phyloP scores from a whole-genome alignment of 2,888 invertebrate genomes.

The Drosophila subsilvestris region DNA sequence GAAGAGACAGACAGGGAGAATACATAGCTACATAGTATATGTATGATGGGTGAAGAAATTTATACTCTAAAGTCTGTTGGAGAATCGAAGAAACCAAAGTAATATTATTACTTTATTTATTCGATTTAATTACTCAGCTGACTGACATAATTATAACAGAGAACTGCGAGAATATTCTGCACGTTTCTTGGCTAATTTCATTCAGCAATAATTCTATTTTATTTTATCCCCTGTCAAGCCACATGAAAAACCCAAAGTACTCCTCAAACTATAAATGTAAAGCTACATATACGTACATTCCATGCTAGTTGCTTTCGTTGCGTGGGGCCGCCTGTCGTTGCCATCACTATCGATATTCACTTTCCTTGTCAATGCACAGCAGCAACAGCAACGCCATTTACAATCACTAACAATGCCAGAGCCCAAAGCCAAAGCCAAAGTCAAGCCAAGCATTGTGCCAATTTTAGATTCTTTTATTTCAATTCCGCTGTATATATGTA shows the following conservation, averaged over 20 bases:
- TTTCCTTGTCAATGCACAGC: conserved; percentile 68
- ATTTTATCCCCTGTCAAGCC: not conserved
- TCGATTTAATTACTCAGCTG: no score
- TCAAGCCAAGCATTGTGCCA: conserved; percentile 48
- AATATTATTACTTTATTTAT: not conserved
- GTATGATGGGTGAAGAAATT: not conserved
- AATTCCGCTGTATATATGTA: conserved; percentile 22
- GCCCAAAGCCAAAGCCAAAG: not conserved
- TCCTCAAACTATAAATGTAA: not conserved
- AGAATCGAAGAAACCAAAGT: not conserved
- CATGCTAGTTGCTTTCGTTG: conserved; percentile 20
- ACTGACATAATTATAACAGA: no score
- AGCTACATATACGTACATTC: conserved; percentile 5
- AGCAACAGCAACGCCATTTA: conserved; percentile 38
- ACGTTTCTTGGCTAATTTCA: not conserved
- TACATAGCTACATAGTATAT: not conserved
- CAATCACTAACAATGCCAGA: conserved; percentile 10
- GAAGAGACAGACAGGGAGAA: not conserved
- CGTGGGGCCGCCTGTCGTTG: conserved; percentile 25
- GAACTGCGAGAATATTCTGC: not conserved
- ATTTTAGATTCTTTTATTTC: conserved; percentile 56
- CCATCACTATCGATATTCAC: conserved; percentile 62
- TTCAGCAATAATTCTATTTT: no score
- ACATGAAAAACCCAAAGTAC: not conserved
- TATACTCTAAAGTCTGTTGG: not conserved